Evolutionary conservation across 2,113 vertebrate species (phyloP), one percentile per base, ranked within the genome.

Genomic region (Melanerpes aurifrons): DNA sequence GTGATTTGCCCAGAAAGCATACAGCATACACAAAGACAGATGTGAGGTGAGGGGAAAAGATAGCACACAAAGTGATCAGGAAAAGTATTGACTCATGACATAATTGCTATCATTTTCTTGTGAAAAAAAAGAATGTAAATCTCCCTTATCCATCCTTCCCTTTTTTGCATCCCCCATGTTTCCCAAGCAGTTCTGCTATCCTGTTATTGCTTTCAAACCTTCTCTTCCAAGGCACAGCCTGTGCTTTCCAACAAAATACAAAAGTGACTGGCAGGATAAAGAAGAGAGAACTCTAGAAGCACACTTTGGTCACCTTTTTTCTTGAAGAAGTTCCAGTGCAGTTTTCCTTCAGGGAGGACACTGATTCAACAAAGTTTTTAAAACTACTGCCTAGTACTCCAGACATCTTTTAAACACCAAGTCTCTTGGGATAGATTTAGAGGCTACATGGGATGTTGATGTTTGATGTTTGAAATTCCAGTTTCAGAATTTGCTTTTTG

Each of bases 71-170:
- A 73, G 16, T 37, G 54, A 50, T 66, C 20, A 37, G 72, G 84
- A 85, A 91, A 95, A 91, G 95, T 91, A 93, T 5, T 91, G 78
- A 86, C 91, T 87, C 68, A 57, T 66, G 59, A 79, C 63, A 91
- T 32, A 89, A 87, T 71, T 83, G 58, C 70, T 86, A 68, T 76
- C 47, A 57, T 47, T 78, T 66, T 10, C 16, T 50, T 61, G 45
- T 78, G 61, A 28, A 86, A 91, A 78, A 64, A 32, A 16, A 37
- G 26, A 10, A 40, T 40, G 40, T 43, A 90, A 90, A 82, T 75
- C 17, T 20, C 9, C 71, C 17, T 85, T 79, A 68, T 82, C 31
- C 31, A 12, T 70, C 15, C 26, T 69, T 73, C 48, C 20, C 25
- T 79, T 79, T 79, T 37, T 62, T 94, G 21, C 61, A 15, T 57